Evolutionary conservation across 2,797 vertebrate genomes (phyloP), one percentile per base, ranked within the genome.

Genomic region (Smutsia gigantea): DNA sequence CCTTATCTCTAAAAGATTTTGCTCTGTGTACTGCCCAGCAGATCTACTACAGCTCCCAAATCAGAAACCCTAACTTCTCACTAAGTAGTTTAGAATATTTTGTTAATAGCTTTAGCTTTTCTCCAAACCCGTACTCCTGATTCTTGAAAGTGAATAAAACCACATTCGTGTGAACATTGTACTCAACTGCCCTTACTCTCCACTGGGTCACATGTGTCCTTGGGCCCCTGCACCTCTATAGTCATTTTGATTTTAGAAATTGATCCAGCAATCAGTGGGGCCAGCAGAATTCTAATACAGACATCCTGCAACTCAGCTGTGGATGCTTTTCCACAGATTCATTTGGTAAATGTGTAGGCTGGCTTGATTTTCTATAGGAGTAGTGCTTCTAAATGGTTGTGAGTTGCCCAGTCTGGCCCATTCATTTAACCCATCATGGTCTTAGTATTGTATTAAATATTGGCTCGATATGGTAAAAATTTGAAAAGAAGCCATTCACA

Each of bases 1-100:
- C 87, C 74, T 94, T 83, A 71, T 94, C 53, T 95, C 86, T 79
- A n/a, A 90, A 78, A 55, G 87, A 68, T 91, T 93, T 72, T 94
- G 57, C 68, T 87, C 9, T 23, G 7, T 21, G 51, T 31, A 49
- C 68, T 39, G n/a, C 53, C 85, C n/a, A 27, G 66, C 25, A 51
- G 63, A 53, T 75, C 90, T 49, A n/a, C 69, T 17, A 2, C 14
- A 12, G 39, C 11, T 34, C 93, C 92, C 51, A 74, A 90, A 94
- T 97, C 95, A 95, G 91, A 97, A 94, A 53, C 77, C 31, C 5
- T 8, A 49, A 34, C 66, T 92, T 87, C 39, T 81, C 53, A 49
- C 61, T 83, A 92, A 97, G 95, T 96, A 97, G 96, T 94, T 97
- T 96, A 96, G 71, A 25, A 51, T 68, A 12, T 59, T 87, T 75